Evolutionary conservation across 35 echinoderm and acorn worm genomes (phyloP).

Genomic region (Chiridota heheva): DNA sequence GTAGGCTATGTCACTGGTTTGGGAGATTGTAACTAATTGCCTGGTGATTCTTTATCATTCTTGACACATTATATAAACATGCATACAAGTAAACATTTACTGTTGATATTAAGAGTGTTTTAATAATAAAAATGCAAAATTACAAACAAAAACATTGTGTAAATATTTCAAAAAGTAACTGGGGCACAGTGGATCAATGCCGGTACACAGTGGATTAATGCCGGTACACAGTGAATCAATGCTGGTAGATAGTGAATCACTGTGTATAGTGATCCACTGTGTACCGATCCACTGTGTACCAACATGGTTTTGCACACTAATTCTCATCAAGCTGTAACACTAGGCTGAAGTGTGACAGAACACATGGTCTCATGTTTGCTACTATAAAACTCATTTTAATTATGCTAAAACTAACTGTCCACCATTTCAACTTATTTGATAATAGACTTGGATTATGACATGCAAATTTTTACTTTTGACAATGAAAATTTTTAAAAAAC

Average conservation of each 20-base stretch:
- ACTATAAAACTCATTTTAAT: too few relatives aligned
- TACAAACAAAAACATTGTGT: background rate
- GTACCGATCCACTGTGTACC: slow-evolving; percentile 13
- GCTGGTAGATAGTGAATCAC: background rate
- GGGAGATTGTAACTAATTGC: too few relatives aligned
- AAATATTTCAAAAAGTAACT: too few relatives aligned
- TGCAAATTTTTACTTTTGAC: background rate
- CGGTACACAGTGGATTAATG: too few relatives aligned
- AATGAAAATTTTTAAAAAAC: background rate
- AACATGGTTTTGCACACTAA: slow-evolving; percentile 8
- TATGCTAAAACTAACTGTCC: background rate
- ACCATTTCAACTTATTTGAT: background rate
- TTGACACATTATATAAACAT: background rate
- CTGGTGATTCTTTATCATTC: too few relatives aligned
- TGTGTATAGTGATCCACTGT: background rate
- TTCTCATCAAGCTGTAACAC: background rate
- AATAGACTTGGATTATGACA: background rate
- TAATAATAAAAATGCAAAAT: background rate
- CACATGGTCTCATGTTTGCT: too few relatives aligned
- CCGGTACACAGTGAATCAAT: background rate
- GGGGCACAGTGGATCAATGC: too few relatives aligned
- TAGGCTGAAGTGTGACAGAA: background rate
- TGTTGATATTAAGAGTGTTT: background rate
- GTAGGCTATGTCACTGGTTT: too few relatives aligned
- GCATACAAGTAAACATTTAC: background rate